Evolutionary conservation across 2,113 vertebrate species (phyloP).

Genomic region (Hiodon tergisus): DNA sequence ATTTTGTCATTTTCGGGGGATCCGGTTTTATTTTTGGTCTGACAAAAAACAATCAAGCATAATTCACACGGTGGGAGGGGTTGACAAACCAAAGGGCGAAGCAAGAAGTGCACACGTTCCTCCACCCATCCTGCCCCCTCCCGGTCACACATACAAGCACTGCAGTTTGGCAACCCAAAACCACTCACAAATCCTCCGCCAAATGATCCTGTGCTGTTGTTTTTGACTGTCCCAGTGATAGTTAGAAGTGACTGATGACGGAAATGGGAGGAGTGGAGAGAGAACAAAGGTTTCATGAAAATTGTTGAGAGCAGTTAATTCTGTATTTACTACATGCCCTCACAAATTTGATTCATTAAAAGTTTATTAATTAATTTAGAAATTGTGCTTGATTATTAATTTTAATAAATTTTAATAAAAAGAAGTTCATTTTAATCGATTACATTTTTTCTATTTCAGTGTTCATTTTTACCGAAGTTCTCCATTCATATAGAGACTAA

Average conservation of each 20-base stretch:
- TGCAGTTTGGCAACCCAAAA: too few species aligned
- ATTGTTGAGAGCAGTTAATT: neutral
- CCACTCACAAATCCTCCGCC: too few species aligned
- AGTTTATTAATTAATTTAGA: neutral
- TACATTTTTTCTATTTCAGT: conserved; percentile 56
- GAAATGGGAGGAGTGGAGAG: neutral
- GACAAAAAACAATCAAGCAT: too few species aligned
- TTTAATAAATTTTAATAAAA: conserved; percentile 2
- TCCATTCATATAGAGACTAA: conserved; percentile 91
- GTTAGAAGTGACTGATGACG: neutral
- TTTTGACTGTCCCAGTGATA: neutral
- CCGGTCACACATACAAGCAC: too few species aligned
- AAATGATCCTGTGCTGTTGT: neutral
- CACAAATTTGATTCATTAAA: neutral
- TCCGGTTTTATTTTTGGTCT: too few species aligned
- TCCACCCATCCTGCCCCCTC: neutral
- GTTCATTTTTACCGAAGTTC: conserved; percentile 87
- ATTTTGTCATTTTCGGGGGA: neutral
- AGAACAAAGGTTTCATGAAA: too few species aligned
- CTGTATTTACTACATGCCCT: too few species aligned
- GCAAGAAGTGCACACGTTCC: neutral
- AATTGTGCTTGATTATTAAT: neutral
- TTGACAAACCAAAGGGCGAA: too few species aligned
- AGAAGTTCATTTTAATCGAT: neutral
- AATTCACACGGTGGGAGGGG: too few species aligned